These are phyloP conservation scores for Polypterus senegalus DNA, from an alignment of 2,113 vertebrate species.

Conservation along the genomic window DNA sequence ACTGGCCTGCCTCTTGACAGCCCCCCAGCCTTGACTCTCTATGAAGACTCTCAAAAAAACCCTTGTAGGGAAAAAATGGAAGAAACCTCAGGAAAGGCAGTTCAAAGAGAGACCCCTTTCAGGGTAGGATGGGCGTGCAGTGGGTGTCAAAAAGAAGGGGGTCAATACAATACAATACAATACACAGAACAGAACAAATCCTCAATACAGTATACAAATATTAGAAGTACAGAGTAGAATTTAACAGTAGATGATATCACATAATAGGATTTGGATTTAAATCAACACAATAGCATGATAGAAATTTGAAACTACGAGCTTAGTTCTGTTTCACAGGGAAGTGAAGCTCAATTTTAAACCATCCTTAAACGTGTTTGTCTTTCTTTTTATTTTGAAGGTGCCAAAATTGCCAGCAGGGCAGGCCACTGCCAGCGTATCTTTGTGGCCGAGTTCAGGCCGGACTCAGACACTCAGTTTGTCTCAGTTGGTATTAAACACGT, in stretches of 20 bases:
- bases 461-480: constrained; percentile 94
- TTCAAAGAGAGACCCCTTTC: too few relatives aligned
- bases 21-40: too few relatives aligned
- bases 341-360: neutral
- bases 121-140: too few relatives aligned
- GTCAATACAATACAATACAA: too few relatives aligned
- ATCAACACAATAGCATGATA: neutral
- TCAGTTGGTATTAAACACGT: constrained; percentile 95
- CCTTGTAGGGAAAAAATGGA: too few relatives aligned
- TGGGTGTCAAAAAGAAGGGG: too few relatives aligned
- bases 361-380: neutral
- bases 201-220: neutral
- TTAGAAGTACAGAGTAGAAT: neutral
- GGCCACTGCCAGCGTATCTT: constrained; percentile 92
- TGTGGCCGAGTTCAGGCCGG: constrained; percentile 92
- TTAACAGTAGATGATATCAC: too few relatives aligned
- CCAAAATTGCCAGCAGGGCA: constrained; percentile 78
- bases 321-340: neutral
- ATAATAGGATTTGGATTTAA: neutral
- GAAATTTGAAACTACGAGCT: neutral
- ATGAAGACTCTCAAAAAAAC: too few relatives aligned
- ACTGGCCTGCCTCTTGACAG: too few relatives aligned
- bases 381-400: constrained; percentile 51
- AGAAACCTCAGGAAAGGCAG: too few relatives aligned
- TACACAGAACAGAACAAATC: too few relatives aligned